Conservation (phyloP, 2,888 invertebrate species). For the Meandrusa payeni region DNA sequence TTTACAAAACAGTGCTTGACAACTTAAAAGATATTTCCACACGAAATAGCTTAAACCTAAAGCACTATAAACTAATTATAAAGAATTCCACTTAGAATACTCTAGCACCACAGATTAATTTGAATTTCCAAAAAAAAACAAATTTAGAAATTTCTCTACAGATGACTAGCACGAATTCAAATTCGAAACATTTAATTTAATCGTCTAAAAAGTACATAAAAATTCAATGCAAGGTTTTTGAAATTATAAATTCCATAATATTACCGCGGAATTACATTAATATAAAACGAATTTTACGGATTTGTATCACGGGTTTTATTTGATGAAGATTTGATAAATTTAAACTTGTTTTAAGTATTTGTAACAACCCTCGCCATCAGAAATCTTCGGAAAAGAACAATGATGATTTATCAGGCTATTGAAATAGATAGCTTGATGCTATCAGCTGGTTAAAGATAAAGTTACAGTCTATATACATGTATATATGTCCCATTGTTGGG, state of each 20-base stretch:
- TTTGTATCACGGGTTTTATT: no score
- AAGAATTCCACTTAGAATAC: constrained; percentile 33
- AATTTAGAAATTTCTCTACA: constrained; percentile 34
- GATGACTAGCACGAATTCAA: constrained; percentile 49
- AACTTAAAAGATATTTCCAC: constrained; percentile 31
- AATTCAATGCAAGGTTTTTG: constrained; percentile 8
- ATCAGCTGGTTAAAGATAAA: no score
- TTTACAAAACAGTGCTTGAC: constrained; percentile 32
- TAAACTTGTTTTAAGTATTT: no score
- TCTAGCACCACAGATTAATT: constrained; percentile 42
- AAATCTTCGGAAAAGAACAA: no score
- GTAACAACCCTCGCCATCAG: no score
- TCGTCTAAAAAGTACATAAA: background rate
- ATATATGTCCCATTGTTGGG: no score
- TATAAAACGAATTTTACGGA: no score
- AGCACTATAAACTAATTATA: constrained; percentile 25
- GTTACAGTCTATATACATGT: no score
- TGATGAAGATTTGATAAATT: no score
- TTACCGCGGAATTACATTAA: no score
- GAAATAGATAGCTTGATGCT: no score
- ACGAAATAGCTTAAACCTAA: constrained; percentile 24
- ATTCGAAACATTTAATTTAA: constrained; percentile 27
- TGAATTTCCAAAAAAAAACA: constrained; percentile 29
- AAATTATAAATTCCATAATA: constrained; percentile 17
- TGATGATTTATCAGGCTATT: no score